Percentiles rank a stretch among this genome's conserved stretches.
phyloP scores from a whole-genome alignment of 2,113 vertebrate genomes.

The Calidris pugnax region DNA sequence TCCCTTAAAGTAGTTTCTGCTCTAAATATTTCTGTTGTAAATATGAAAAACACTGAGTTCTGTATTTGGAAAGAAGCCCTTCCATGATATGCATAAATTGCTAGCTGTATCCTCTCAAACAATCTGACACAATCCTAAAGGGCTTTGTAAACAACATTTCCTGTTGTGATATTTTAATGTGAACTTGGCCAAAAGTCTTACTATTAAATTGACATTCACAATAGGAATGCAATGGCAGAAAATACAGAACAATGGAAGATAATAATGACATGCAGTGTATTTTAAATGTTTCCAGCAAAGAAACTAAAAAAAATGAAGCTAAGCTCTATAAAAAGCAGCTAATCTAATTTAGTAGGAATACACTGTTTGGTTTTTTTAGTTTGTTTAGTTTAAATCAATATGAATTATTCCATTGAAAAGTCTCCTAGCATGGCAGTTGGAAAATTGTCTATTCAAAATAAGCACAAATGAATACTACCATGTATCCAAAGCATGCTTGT shows the following conservation, averaged over 20 bases:
- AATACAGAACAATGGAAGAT: conserved; percentile 10
- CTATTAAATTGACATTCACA: conserved; percentile 7
- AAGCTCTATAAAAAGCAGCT: background rate
- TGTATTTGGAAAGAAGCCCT: background rate
- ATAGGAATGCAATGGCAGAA: conserved; percentile 12
- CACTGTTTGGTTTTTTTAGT: background rate
- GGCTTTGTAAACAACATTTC: background rate
- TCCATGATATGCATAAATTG: background rate
- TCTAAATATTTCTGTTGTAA: background rate
- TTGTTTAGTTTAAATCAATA: conserved; percentile 4
- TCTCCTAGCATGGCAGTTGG: background rate
- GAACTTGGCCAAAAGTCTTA: conserved; percentile 1
- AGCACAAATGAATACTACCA: background rate
- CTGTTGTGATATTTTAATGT: conserved; percentile 27
- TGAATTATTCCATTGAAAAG: conserved; percentile 33
- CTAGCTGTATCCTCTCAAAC: background rate
- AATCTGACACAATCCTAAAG: background rate
- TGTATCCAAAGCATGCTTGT: background rate
- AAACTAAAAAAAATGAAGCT: background rate
- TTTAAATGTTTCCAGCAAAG: conserved; percentile 25
- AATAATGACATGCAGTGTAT: background rate
- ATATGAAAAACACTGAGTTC: background rate
- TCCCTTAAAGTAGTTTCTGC: background rate
- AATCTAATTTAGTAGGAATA: background rate
- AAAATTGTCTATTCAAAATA: background rate